These are phyloP conservation scores for Drosophila ficusphila DNA, from an alignment of 1,140 invertebrate genomes.

Conservation along the genomic window DNA sequence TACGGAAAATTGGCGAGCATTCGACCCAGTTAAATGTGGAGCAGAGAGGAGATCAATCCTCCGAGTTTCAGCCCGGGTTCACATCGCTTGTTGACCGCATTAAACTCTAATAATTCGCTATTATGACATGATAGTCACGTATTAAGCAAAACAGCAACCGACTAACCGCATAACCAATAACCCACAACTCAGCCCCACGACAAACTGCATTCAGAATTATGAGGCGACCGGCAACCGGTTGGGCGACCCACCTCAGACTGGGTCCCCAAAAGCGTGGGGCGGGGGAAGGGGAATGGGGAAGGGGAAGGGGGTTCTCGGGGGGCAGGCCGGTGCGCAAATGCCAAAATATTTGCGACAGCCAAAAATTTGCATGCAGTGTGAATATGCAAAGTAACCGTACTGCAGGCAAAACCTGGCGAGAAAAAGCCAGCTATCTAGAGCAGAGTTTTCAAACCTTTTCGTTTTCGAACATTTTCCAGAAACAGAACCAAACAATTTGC, in stretches of 20 bases:
- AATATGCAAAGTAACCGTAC: slow-evolving; percentile 19
- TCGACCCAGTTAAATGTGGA: slow-evolving; percentile 45
- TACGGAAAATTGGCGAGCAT: slow-evolving; percentile 2
- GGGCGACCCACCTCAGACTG: slow-evolving; percentile 11
- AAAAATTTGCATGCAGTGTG: slow-evolving; percentile 64
- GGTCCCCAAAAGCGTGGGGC: slow-evolving; percentile 5
- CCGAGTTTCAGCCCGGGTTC: slow-evolving; percentile 12
- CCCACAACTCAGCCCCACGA: slow-evolving; percentile 51
- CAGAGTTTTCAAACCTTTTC: background rate
- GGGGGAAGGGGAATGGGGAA: slow-evolving; percentile 4
- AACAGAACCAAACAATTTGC: slow-evolving; percentile 45
- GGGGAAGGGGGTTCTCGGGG: slow-evolving; percentile 8
- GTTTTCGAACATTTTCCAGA: no score
- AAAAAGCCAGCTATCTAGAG: background rate
- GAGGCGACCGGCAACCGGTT: slow-evolving; percentile 68
- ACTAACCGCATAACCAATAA: slow-evolving; percentile 34
- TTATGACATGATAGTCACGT: slow-evolving; percentile 82
- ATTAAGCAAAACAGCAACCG: slow-evolving; percentile 71
- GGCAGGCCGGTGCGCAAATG: slow-evolving; percentile 73
- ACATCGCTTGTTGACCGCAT: slow-evolving; percentile 53
- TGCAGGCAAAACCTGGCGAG: background rate
- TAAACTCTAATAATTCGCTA: slow-evolving; percentile 83
- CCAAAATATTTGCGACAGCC: slow-evolving; percentile 72
- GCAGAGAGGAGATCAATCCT: slow-evolving; percentile 4
- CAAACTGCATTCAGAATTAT: slow-evolving; percentile 71